Conservation (phyloP, 2,113 vertebrate species). For the human region DNA sequence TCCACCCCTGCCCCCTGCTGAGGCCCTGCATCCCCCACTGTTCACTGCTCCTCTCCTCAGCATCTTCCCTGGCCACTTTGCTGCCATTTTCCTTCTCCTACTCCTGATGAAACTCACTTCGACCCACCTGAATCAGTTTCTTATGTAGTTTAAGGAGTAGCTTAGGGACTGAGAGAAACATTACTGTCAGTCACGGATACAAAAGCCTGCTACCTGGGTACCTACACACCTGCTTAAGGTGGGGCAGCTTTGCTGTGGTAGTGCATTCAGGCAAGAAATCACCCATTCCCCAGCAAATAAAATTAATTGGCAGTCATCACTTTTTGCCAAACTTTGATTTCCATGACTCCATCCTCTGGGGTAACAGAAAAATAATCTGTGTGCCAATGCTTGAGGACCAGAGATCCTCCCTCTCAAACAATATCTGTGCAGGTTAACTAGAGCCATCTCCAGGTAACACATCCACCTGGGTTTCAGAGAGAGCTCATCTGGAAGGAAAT, state of each 20-base stretch:
- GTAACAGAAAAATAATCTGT: not conserved
- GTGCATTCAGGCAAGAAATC: not conserved
- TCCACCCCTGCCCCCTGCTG: rapidly evolving
- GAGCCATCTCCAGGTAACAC: not conserved
- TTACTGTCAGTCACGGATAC: not conserved
- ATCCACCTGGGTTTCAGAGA: not conserved
- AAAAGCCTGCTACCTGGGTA: not conserved
- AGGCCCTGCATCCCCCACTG: no score
- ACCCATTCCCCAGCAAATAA: not conserved
- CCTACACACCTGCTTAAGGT: not conserved
- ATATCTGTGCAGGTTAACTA: not conserved
- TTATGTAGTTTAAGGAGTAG: not conserved
- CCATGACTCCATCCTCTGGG: not conserved
- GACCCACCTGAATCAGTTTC: not conserved
- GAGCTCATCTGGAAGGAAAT: not conserved
- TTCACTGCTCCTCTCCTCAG: not conserved
- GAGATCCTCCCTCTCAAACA: not conserved
- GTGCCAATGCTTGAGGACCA: not conserved
- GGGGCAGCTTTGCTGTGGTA: not conserved
- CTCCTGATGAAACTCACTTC: not conserved
- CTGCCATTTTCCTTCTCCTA: not conserved
- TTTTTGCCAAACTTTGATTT: not conserved
- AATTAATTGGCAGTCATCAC: not conserved
- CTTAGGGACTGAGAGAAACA: not conserved
- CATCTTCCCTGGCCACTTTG: not conserved